Base-by-base conservation (phyloP, 92 coral and sea anemone species). In the Desmophyllum pertusum region DNA sequence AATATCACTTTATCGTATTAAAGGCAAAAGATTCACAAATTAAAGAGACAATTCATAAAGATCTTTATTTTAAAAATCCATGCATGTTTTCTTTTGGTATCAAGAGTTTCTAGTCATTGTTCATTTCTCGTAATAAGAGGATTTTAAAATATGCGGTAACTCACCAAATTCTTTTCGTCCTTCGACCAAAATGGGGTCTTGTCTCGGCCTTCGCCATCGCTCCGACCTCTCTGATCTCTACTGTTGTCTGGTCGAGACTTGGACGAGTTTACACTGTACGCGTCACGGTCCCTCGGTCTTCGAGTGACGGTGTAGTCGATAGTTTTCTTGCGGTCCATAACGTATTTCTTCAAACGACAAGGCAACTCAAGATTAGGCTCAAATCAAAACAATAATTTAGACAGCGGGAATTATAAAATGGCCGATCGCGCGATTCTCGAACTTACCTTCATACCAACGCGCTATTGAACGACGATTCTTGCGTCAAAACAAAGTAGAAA, bases 231-330 rank as follows among this genome's bases (percentile, higher is more conserved):
- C 30, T 40, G 69, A 36, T 81, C 85, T 81, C 78, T 31, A 15
- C 70, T 33, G 39, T 45, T 69, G 70, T 81, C 85, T 70, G 38
- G 29, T 5, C 84, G 75, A 80, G 75, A n/a, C 11, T 80, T 80
- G 65, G 75, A 48, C 14, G 55, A 14, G 38, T 43, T 62, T 8
- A 29, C 23, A 57, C 69, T 39, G 71, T 62, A 57, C 2, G 78
- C 70, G 33, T 70, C 51, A 5, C 51, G 48, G 50, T 70, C 85
- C 41, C 78, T 81, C 53, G 77, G 40, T 18, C 85, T 81, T 81
- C 85, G 85, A 27, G 85, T 70, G 40, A 81, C 85, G 41, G 71
- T 81, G 85, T 81, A 81, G 78, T 81, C 85, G 23, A 81, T 70
- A 42, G 78, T 57, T 72, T 81, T 81, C 70, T 69, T 81, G 55